These are phyloP conservation scores for Triplophysa bombifrons DNA, from an alignment of 2,797 vertebrate species.

Conservation along the genomic window DNA sequence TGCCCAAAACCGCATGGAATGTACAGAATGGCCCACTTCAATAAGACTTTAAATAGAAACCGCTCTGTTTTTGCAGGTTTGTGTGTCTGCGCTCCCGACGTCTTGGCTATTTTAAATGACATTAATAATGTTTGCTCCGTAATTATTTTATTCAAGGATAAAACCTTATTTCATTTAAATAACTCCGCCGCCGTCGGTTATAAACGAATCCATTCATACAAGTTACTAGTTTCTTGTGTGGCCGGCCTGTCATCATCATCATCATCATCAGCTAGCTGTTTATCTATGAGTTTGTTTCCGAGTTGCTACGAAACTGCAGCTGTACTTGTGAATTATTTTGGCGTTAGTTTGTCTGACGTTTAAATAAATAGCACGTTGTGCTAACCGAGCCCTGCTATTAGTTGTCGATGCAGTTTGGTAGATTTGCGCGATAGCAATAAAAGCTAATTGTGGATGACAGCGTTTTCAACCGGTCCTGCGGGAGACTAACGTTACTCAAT, in stretches of 20 bases:
- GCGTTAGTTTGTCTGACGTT: not conserved
- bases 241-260: slow-evolving; percentile 40
- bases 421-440: not conserved
- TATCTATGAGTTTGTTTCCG: slow-evolving; percentile 7
- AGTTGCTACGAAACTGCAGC: slow-evolving; percentile 37
- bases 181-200: too few relatives aligned
- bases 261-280: slow-evolving; percentile 23
- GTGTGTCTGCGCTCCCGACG: not conserved
- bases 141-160: not conserved
- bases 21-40: not conserved
- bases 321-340: not conserved
- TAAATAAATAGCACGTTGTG: not conserved
- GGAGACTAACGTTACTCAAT: not conserved
- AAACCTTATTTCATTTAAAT: not conserved
- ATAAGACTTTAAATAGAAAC: slow-evolving; percentile 5
- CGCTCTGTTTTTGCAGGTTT: slow-evolving; percentile 7
- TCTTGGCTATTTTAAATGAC: slow-evolving; percentile 1
- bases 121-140: not conserved
- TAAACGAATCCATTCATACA: not conserved
- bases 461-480: not conserved
- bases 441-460: not conserved
- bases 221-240: not conserved
- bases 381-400: not conserved
- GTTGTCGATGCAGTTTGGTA: not conserved
- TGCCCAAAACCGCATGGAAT: not conserved